Conservation (phyloP, 30 jellyfish, hydroid and myxozoan species). For the Hydractinia echinata region DNA sequence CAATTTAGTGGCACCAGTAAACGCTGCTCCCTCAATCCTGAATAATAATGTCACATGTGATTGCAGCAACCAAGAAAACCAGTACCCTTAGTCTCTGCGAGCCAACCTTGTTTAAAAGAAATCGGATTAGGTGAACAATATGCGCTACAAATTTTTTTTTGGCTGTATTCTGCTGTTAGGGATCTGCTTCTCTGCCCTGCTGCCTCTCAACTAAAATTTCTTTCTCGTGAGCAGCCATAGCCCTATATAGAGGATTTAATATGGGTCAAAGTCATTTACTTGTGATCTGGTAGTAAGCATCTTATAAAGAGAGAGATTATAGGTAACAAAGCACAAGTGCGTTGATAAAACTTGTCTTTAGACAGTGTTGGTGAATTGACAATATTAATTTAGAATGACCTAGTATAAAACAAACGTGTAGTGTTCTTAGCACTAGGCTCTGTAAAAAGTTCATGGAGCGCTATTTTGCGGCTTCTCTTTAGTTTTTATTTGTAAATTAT, state of each 20-base stretch:
- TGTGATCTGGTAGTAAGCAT: too few species aligned
- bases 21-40: slow-evolving; percentile 2
- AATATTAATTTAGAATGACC: too few species aligned
- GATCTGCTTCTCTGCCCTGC: slow-evolving; percentile 13
- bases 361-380: too few species aligned
- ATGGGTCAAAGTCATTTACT: too few species aligned
- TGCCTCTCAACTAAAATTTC: neutral
- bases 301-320: too few species aligned
- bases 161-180: neutral
- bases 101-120: neutral
- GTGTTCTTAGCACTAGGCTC: too few species aligned
- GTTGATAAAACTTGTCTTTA: too few species aligned
- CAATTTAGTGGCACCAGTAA: neutral
- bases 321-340: too few species aligned
- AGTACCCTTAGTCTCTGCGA: neutral
- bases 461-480: too few species aligned
- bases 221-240: slow-evolving; percentile 11
- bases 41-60: neutral
- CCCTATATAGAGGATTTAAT: neutral
- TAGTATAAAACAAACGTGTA: too few species aligned
- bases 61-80: slow-evolving; percentile 7
- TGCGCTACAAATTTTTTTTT: neutral
- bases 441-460: too few species aligned
- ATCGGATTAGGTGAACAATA: neutral
- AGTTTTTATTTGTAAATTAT: too few species aligned